A percentile compares a stretch with the other conserved stretches of the same genome.
Evolutionary conservation across 2,113 vertebrate species (phyloP).

Genomic region (Dicentrarchus labrax): DNA sequence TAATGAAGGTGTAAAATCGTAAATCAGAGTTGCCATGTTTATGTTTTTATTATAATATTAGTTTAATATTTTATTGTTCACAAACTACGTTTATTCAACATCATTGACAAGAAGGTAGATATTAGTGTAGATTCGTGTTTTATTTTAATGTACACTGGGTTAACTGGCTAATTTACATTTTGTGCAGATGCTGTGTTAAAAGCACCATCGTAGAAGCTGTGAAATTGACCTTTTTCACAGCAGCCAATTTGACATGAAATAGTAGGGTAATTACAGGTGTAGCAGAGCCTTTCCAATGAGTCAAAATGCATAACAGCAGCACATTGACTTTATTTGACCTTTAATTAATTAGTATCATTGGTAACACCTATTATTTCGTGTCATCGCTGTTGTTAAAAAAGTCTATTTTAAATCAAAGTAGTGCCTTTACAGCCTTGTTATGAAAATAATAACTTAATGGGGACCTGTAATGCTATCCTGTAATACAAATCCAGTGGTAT

Average conservation of each 20-base stretch:
- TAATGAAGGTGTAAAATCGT: background rate
- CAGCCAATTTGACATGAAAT: too few relatives aligned
- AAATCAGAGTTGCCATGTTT: background rate
- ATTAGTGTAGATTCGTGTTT: background rate
- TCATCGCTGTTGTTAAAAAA: too few relatives aligned
- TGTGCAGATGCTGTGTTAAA: slow-evolving; percentile 20
- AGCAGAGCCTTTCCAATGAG: too few relatives aligned
- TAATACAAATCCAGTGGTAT: slow-evolving; percentile 9
- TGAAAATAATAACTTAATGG: background rate
- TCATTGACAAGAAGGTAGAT: background rate
- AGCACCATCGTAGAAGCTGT: too few relatives aligned
- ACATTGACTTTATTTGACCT: too few relatives aligned
- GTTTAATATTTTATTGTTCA: background rate
- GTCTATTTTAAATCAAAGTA: background rate
- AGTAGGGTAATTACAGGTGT: too few relatives aligned
- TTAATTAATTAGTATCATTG: too few relatives aligned
- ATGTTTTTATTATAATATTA: background rate
- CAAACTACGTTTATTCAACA: background rate
- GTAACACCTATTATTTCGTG: too few relatives aligned
- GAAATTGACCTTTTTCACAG: background rate
- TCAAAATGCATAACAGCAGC: too few relatives aligned
- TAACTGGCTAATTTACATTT: background rate
- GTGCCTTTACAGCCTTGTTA: background rate
- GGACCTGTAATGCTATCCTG: background rate
- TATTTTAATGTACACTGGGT: background rate